Conservation (phyloP, 2,888 invertebrate genomes). For the Temnothorax unifasciatus region DNA sequence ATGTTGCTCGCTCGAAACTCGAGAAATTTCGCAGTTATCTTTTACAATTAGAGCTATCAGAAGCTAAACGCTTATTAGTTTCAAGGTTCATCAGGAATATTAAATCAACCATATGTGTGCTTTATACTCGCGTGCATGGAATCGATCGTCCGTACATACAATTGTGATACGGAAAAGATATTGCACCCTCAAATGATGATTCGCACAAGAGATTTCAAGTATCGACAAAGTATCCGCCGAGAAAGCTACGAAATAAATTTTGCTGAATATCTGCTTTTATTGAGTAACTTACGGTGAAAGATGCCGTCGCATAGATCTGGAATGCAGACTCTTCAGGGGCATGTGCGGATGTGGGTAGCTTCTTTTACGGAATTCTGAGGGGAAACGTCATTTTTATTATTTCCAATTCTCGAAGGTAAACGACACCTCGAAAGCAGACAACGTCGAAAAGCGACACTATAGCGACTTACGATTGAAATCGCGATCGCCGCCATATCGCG, state of each 20-base stretch:
- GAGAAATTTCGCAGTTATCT: background rate
- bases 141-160: background rate
- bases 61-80: background rate
- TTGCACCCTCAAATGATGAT: background rate
- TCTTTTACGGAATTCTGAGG: slow-evolving; percentile 89
- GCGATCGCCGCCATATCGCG: slow-evolving; percentile 84
- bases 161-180: background rate
- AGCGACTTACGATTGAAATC: slow-evolving; percentile 83
- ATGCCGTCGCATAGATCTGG: slow-evolving; percentile 88
- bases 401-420: background rate
- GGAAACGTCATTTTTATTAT: slow-evolving; percentile 62
- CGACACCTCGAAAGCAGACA: background rate
- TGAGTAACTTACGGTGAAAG: slow-evolving; percentile 84
- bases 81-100: background rate
- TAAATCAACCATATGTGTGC: background rate
- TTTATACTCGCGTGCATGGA: background rate
- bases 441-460: background rate
- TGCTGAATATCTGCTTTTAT: background rate
- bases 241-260: background rate
- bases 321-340: slow-evolving; percentile 88
- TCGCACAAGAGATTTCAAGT: background rate
- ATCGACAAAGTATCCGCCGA: background rate
- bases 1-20: background rate
- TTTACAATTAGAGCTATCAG: background rate
- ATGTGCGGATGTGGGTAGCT: slow-evolving; percentile 89